Evolutionary conservation across 2,113 vertebrate species (phyloP).

Genomic region (Micromys minutus): DNA sequence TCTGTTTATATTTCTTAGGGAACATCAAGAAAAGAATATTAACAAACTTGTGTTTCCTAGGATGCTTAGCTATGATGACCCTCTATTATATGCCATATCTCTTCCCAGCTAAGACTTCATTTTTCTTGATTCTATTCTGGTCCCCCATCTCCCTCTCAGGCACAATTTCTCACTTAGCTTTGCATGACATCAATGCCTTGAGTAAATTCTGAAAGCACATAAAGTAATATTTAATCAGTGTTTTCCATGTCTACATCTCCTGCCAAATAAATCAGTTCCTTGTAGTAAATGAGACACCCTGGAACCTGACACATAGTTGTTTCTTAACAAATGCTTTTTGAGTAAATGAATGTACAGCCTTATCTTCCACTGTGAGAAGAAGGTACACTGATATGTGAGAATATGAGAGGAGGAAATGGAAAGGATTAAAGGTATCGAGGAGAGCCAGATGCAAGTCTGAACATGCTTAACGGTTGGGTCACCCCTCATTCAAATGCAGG

Average conservation of each 20-base stretch:
- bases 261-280: not conserved
- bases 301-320: not conserved
- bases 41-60: not conserved
- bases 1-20: not conserved
- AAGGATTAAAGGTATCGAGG: not conserved
- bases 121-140: not conserved
- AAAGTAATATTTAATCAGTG: not conserved
- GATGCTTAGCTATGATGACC: not conserved
- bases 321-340: not conserved
- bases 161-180: not conserved
- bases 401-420: not conserved
- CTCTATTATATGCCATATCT: not conserved
- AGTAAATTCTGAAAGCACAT: not conserved
- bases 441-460: not conserved
- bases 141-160: not conserved
- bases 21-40: not conserved
- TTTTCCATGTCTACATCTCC: not conserved
- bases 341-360: not conserved
- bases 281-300: not conserved
- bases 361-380: not conserved
- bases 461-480: accelerated
- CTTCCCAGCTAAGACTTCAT: not conserved
- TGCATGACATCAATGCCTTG: not conserved
- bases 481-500: not conserved
- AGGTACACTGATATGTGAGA: not conserved